Percentiles rank a stretch among this genome's conserved stretches.
Evolutionary conservation across 2,888 invertebrate genomes (phyloP).

Genomic region (Limnephilus lunatus): DNA sequence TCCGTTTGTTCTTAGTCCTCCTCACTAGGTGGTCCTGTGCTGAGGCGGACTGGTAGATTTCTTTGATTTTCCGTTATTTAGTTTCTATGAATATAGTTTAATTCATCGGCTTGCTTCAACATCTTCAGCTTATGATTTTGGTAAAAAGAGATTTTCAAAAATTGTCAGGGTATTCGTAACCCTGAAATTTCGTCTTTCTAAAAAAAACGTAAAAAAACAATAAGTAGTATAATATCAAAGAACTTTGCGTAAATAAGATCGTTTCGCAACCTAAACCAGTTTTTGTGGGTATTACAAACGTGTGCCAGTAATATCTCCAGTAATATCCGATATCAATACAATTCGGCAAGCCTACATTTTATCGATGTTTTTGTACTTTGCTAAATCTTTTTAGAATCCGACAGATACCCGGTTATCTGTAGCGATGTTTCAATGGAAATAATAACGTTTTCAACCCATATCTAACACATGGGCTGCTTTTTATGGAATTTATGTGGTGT

Average conservation of each 20-base stretch:
- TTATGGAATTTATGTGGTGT: conserved; percentile 47
- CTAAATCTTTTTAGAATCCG: conserved; percentile 4
- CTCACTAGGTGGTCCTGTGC: too few relatives aligned
- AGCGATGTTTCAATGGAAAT: conserved; percentile 50
- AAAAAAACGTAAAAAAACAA: too few relatives aligned
- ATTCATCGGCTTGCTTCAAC: too few relatives aligned
- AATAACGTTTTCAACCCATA: conserved; percentile 49
- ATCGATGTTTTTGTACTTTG: neutral
- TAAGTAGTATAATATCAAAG: neutral
- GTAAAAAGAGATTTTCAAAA: too few relatives aligned
- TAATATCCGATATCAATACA: neutral
- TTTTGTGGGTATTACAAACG: neutral
- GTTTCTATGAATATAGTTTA: too few relatives aligned
- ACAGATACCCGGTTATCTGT: conserved; percentile 45
- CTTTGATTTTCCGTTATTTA: too few relatives aligned
- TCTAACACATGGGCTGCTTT: conserved; percentile 42
- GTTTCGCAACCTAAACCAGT: neutral
- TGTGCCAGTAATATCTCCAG: neutral
- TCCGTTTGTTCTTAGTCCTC: too few relatives aligned
- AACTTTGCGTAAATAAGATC: neutral
- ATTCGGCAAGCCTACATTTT: neutral
- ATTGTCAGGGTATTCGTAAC: too few relatives aligned
- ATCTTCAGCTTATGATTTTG: too few relatives aligned
- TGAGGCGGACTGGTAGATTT: too few relatives aligned
- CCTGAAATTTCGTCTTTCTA: too few relatives aligned